Base-by-base conservation (phyloP, 2,888 invertebrate species). In the Platycheirus rosarum region DNA sequence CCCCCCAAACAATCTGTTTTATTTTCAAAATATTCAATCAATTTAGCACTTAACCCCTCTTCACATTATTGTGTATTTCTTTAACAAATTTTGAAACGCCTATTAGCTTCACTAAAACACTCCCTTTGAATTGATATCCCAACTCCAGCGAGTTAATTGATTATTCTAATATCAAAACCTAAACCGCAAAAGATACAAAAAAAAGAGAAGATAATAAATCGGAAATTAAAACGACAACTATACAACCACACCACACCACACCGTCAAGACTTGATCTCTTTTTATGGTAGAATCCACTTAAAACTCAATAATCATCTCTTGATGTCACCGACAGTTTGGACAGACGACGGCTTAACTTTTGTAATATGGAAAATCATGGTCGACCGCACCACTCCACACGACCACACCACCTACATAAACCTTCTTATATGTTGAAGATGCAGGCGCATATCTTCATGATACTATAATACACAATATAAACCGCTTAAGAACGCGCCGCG, bases 211-310 rank as follows among this genome's bases (percentile, higher is more conserved):
- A 82, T 77, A 82, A 71, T 82, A 77, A 82, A 82, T 82, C 66
- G 82, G 82, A 77, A 82, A 82, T 82, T 82, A 82, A 82, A 82
- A 82, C 77, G 82, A 77, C 82, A 82, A 76, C 76, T 76, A 55
- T 40, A 76, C 80, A 71, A 82, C 71, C 66, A 55, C 71, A 71
- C 70, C 40, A 70, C 70, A 70, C 60, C 60, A 70, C 70, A 78
- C 62, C 60, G 78, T 78, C 82, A 71, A 73, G 77, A 77, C 55
- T 53, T 82, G 82, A 73, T 82, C 71, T 71, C 71, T 82, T 82
- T 82, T 82, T 82, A 82, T 82, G 62, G 76, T 77, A 57, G 82
- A 82, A 82, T 82, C 82, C 82, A 77, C 82, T 82, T 82, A 82
- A 82, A 82, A 82, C 77, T 82, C 82, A 82, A 82, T 82, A 82